Evolutionary conservation across 2,113 vertebrate species (phyloP), one percentile per base, ranked within the genome.

Genomic region (Tringa solitaria): DNA sequence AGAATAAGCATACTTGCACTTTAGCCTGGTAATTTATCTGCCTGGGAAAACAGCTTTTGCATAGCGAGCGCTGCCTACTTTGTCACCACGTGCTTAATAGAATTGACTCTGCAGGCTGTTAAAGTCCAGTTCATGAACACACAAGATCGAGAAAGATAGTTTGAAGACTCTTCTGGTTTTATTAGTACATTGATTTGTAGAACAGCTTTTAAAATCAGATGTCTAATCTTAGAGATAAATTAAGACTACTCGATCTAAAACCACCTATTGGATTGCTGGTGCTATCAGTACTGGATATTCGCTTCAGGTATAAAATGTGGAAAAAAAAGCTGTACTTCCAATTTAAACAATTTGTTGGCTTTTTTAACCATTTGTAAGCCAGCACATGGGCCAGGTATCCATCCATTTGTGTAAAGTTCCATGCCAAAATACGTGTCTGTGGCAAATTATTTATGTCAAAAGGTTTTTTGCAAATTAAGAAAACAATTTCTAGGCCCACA

Each of bases 21-120:
- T 92, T 39, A 94, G 37, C 39, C 76, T 87, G 37, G 15, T 77
- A 74, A 95, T 95, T 95, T 80, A 43, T 95, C 76, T 80, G 53
- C 37, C 70, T 89, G 50, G 46, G 24, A 59, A 88, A 89, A 46
- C 33, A 72, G 53, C 57, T 68, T 78, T 75, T 86, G 26, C 63
- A 86, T 65, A 63, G 43, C 0, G 0, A 86, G 81, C 63, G 24
- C 51, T 76, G 33, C 48, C 73, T 83, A 35, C 37, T 78, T 65
- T 77, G 30, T 79, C 76, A 93, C 15, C 0, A 0, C 84, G 77
- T 73, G 57, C 46, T 37, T 75, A 64, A 73, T 4, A 37, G 76
- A 79, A 74, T 68, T 79, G 60, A 90, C 39, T 69, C 67, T 81
- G 37, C 45, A 67, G 68, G 39, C 64, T 84, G 43, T 51, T 87